Percentiles rank a stretch among this genome's conserved stretches.
These are phyloP conservation scores for Synanthedon myopaeformis DNA, from an alignment of 2,888 invertebrate genomes.

Conservation along the genomic window DNA sequence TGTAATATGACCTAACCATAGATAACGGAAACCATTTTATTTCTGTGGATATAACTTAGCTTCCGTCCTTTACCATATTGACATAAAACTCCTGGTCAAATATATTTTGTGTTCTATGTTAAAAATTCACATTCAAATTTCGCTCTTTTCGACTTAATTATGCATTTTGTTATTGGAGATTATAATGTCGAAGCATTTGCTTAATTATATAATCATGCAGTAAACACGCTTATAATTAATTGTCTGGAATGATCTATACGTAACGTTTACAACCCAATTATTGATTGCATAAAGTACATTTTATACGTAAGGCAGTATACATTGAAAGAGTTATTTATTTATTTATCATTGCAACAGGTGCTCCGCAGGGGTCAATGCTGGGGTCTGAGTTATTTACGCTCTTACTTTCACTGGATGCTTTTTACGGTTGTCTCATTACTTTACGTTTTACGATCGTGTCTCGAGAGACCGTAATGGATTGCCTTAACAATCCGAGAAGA, in stretches of 20 bases:
- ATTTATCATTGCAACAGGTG: conserved; percentile 25
- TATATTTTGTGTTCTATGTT: conserved; percentile 6
- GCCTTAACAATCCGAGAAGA: neutral
- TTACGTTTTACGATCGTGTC: conserved; percentile 6
- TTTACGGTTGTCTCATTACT: conserved; percentile 15
- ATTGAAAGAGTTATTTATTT: neutral
- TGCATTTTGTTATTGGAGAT: neutral
- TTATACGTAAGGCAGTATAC: conserved; percentile 3
- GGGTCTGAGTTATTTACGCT: conserved; percentile 38
- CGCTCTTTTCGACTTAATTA: neutral
- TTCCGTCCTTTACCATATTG: conserved; percentile 6
- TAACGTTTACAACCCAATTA: conserved; percentile 10
- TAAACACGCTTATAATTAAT: conserved; percentile 2
- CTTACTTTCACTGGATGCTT: conserved; percentile 50
- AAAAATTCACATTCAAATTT: neutral
- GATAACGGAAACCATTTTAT: too few relatives aligned
- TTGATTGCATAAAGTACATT: conserved; percentile 9
- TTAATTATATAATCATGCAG: conserved; percentile 8
- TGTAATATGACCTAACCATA: too few relatives aligned
- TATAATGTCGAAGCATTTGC: neutral
- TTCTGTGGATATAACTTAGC: conserved; percentile 11
- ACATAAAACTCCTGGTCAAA: conserved; percentile 1
- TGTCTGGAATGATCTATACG: conserved; percentile 5
- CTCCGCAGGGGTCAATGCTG: conserved; percentile 36
- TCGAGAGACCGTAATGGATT: neutral